Base-by-base conservation (phyloP, 2,888 invertebrate species). In the Lycophotia porphyrea region DNA sequence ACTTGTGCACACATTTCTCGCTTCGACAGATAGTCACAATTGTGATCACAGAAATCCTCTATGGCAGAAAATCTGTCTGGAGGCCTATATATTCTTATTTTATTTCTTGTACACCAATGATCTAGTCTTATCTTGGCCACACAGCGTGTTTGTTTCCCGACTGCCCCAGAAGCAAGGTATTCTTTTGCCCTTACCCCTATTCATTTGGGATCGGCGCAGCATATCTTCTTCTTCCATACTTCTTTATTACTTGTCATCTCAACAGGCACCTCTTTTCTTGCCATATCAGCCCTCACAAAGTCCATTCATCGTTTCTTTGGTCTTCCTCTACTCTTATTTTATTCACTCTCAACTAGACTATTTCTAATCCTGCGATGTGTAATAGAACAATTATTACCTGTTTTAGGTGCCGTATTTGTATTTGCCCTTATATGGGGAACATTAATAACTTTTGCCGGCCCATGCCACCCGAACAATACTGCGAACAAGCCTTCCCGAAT, bases 401-500 rank as follows among this genome's bases (percentile, higher is more conserved):
- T 89, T 90, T 5, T 82, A 95, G 95, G 63, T 95, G 95, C 79
- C 86, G 85, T 47, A 84, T 94, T 74, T 95, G 95, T 55, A 91
- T 95, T 1, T 95, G 95, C 52, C 95, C 95, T 0, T 94, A 93
- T 66, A 83, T 90, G 86, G 95, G 94, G 0, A 91, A 88, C 61
- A 92, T 94, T 36, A 89, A 89, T 63, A 13, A 86, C 7, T 96
- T 93, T 83, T 96, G 95, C 65, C 92, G 95, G 0, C 92, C 93
- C 0, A 73, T 94, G 71, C 91, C 93, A 0, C 55, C 77, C 1
- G 75, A 87, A 0, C 76, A 85, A 2, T 91, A 91, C 71, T 95
- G 95, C 68, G 95, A 95, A 74, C 91, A 94, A 78, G 90, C 94
- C 0, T 94, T 72, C 72, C 94, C 94, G 0, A 86, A 87, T 5